Base-by-base conservation (phyloP, 2,113 vertebrate genomes). In the Pelodiscus sinensis region DNA sequence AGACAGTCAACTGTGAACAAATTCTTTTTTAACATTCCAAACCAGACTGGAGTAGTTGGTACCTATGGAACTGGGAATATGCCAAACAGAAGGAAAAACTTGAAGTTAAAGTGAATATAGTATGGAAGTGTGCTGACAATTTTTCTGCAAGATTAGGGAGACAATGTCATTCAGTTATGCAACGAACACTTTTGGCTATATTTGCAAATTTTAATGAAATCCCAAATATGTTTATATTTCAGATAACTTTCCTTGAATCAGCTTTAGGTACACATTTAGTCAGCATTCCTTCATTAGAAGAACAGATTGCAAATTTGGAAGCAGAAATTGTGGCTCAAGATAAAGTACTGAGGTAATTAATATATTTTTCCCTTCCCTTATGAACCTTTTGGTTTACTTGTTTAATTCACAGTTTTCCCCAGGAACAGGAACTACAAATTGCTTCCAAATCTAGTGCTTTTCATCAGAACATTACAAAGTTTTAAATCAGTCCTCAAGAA, bases 271-370 rank as follows among this genome's bases (percentile, higher is more conserved):
- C 97, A 38, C 97, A 90, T 80, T 96, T 97, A 90, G 96, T 97
- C 91, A 98, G 75, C 89, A 95, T 98, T 85, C 97, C 98, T 0
- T 90, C 98, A 90, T 92, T 99, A 97, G 98, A 98, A 91, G 98
- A 99, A 90, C 98, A 98, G 68, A 98, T 99, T 89, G 93, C 96
- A 93, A 98, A 97, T 87, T 97, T 99, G 94, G 98, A 99, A 97
- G 98, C 98, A 75, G 98, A 99, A 95, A 96, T 99, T 98, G 98
- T 98, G 95, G 96, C 97, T 96, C 98, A 98, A 96, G 97, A 98
- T 95, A 97, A 98, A 97, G 98, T 98, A 93, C 97, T 99, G 60
- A 98, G 98, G 99, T 99, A 98, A 27, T 35, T 93, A 91, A 27
- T 27, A 3, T 25, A 62, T 27, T 96, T 81, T 78, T 90, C 82